A percentile compares a stretch with the other conserved stretches of the same genome.
phyloP scores from a whole-genome alignment of 2,113 vertebrate species.

The Phalacrocorax aristotelis region DNA sequence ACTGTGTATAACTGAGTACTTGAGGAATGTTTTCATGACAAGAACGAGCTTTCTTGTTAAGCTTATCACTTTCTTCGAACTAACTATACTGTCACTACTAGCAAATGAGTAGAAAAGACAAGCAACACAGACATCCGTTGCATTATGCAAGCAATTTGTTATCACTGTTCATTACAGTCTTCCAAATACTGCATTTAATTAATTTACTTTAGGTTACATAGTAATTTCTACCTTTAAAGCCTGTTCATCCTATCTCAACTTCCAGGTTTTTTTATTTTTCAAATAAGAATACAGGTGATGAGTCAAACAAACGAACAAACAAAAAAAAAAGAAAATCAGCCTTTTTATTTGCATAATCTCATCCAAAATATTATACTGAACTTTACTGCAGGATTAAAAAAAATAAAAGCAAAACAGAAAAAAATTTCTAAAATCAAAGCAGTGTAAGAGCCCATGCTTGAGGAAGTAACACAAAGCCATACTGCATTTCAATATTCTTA shows the following conservation, averaged over 20 bases:
- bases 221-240: not conserved
- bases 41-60: constrained; percentile 64
- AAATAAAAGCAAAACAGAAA: not conserved
- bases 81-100: constrained; percentile 51
- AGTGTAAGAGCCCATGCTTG: not conserved
- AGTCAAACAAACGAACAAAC: not conserved
- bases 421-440: not conserved
- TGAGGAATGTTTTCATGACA: constrained; percentile 69
- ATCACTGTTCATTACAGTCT: constrained; percentile 22
- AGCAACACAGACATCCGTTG: constrained; percentile 42
- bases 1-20: constrained; percentile 63
- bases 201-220: constrained; percentile 27
- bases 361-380: not conserved
- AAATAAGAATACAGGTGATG: not conserved
- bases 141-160: constrained; percentile 38
- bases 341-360: not conserved
- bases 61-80: constrained; percentile 53
- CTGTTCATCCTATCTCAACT: not conserved
- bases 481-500: constrained; percentile 31
- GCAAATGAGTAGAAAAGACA: constrained; percentile 53
- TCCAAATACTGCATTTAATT: constrained; percentile 43
- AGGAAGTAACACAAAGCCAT: not conserved
- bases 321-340: not conserved
- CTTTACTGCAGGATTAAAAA: not conserved
- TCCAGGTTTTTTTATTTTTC: not conserved